A percentile compares a stretch with the other conserved stretches of the same genome.
These are phyloP conservation scores for Sarcophilus harrisii DNA, from an alignment of 2,797 vertebrate species.

Conservation along the genomic window DNA sequence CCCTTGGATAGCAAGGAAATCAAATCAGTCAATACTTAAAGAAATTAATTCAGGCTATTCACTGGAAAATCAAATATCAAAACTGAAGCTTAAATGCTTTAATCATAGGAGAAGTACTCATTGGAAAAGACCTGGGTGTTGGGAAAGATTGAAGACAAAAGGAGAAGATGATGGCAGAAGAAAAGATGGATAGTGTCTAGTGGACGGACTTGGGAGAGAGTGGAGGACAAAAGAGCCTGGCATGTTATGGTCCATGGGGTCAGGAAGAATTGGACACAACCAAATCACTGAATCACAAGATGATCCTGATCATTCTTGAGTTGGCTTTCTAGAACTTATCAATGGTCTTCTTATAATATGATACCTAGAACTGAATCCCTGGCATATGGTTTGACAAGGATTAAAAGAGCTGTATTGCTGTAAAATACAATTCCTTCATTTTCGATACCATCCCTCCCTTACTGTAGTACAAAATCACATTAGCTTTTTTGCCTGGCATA, in stretches of 20 bases:
- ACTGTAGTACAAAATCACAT: background rate
- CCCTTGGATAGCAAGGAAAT: background rate
- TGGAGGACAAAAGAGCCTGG: background rate
- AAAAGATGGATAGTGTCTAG: background rate
- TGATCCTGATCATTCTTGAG: background rate
- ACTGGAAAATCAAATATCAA: background rate
- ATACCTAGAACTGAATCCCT: background rate
- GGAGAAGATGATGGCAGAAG: background rate
- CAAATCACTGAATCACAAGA: background rate
- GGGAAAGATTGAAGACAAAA: background rate
- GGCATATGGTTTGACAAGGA: background rate
- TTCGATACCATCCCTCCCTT: background rate
- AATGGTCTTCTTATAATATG: background rate
- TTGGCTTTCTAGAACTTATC: background rate
- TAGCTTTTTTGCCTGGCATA: background rate
- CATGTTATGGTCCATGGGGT: background rate
- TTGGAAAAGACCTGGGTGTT: background rate
- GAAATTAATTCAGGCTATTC: background rate
- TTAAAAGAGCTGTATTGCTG: background rate
- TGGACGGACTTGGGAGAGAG: background rate
- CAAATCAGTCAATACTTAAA: background rate
- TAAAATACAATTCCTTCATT: background rate
- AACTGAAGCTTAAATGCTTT: background rate
- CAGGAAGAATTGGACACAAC: background rate
- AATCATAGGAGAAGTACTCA: background rate